Evolutionary conservation across 2,797 vertebrate genomes (phyloP).

Genomic region (Typhlichthys subterraneus): DNA sequence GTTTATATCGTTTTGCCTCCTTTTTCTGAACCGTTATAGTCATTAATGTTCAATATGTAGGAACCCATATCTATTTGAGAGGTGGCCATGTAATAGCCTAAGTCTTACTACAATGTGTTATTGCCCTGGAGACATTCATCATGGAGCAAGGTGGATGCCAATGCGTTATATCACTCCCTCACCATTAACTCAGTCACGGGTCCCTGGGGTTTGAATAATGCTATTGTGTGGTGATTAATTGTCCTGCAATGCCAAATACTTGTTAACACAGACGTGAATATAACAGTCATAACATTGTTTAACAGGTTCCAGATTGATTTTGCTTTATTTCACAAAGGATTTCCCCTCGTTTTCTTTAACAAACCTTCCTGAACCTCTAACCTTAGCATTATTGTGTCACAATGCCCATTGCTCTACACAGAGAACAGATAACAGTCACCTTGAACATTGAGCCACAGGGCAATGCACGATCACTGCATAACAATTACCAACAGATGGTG

Average conservation of each 20-base stretch:
- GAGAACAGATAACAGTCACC: too few species aligned
- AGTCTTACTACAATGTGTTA: slow-evolving; percentile 15
- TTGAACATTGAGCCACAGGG: too few species aligned
- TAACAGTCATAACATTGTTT: slow-evolving; percentile 62
- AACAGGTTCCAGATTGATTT: slow-evolving; percentile 67
- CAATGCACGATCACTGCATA: too few species aligned
- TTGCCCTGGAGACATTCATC: slow-evolving; percentile 35
- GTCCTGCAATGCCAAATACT: slow-evolving; percentile 34
- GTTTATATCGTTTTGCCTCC: slow-evolving; percentile 64
- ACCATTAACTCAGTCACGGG: slow-evolving; percentile 21
- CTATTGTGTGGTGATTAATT: slow-evolving; percentile 50
- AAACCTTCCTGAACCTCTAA: slow-evolving; percentile 20
- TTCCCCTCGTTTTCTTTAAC: slow-evolving; percentile 66
- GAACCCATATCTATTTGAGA: slow-evolving; percentile 47
- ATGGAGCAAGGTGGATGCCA: slow-evolving; percentile 36
- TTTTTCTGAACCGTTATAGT: slow-evolving; percentile 56
- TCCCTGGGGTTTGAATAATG: slow-evolving; percentile 47
- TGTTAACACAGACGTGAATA: slow-evolving; percentile 33
- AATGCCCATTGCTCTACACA: too few species aligned
- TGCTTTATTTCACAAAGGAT: slow-evolving; percentile 70
- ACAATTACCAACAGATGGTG: too few species aligned
- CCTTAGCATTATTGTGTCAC: too few species aligned
- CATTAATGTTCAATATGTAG: slow-evolving; percentile 64
- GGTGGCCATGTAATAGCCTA: slow-evolving; percentile 48
- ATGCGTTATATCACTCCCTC: slow-evolving; percentile 31